Evolutionary conservation across 2,113 vertebrate species (phyloP).

Genomic region (Chiloscyllium plagiosum): DNA sequence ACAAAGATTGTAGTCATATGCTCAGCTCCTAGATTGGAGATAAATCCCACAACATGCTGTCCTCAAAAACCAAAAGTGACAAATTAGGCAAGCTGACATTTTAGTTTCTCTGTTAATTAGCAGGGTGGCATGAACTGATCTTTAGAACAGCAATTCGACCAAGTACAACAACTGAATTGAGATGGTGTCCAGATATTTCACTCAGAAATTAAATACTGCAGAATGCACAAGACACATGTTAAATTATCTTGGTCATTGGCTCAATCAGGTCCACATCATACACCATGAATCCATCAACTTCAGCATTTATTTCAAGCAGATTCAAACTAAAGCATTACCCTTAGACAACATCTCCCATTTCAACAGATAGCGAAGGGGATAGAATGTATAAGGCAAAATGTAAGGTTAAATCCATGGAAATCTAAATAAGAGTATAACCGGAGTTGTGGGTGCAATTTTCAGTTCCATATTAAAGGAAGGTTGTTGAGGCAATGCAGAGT

Average conservation of each 20-base stretch:
- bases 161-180: neutral
- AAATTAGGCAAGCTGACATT: neutral
- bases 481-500: neutral
- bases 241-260: constrained; percentile 60
- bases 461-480: neutral
- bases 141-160: neutral
- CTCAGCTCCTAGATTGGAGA: too few species aligned
- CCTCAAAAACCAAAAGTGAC: neutral
- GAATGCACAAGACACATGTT: neutral
- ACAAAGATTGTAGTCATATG: neutral
- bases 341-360: neutral
- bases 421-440: neutral
- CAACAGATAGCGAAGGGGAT: neutral
- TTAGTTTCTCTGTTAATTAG: neutral
- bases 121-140: neutral
- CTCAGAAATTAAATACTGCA: neutral
- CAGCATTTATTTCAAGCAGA: constrained; percentile 63
- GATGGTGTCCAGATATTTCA: neutral
- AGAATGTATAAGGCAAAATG: neutral
- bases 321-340: constrained; percentile 54
- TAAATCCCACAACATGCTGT: neutral
- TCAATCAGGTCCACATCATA: constrained; percentile 62
- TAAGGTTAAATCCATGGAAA: neutral
- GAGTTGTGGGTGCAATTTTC: neutral
- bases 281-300: constrained; percentile 72